Base-by-base conservation (phyloP, 2,113 vertebrate species). In the Boleophthalmus pectinirostris region DNA sequence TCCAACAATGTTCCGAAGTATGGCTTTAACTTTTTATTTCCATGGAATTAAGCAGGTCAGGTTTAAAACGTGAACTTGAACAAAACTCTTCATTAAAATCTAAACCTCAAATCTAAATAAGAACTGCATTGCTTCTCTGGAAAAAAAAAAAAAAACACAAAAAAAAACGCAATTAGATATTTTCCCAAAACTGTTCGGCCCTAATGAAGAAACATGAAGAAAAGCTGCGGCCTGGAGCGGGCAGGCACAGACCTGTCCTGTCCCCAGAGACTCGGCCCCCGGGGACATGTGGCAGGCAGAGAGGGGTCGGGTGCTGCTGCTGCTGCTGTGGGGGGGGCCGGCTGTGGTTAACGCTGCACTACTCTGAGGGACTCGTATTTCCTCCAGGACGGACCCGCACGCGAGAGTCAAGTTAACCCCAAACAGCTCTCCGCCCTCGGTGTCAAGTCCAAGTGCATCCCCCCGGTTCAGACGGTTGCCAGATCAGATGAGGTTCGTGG, bases 171-270 rank as follows among this genome's bases (percentile, higher is more conserved):
- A 43, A 43, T 43, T 11, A 43, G 38, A 43, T 11, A 43, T 10
- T 43, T 43, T 43, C 38, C 7, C 38, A 38, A 43, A 43, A 43
- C 1, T 43, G 38, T 43, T 43, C 38, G 10, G 38, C 38, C 38
- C 38, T 43, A 43, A 91, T 85, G 88, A 82, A 90, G 20, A 90
- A 47, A 93, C 80, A 77, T 93, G 94, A 90, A 94, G 91, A 96
- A 93, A 94, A 88, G 78, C 82, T 63, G 89, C 85, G 84, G 86
- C 87, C 75, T 89, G 90, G 91, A 91, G 90, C 87, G 92, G 92
- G 82, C 93, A 90, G 94, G 93, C 90, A 91, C 68, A 92, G 90
- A 94, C 92, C 92, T 90, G 92, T 91, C 92, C 83, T 77, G 85
- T 94, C 85, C 87, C 90, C 69, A 84, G 88, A 89, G 90, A 91